These are phyloP conservation scores for Aquatica leii DNA, from an alignment of 2,888 invertebrate species.

Conservation along the genomic window DNA sequence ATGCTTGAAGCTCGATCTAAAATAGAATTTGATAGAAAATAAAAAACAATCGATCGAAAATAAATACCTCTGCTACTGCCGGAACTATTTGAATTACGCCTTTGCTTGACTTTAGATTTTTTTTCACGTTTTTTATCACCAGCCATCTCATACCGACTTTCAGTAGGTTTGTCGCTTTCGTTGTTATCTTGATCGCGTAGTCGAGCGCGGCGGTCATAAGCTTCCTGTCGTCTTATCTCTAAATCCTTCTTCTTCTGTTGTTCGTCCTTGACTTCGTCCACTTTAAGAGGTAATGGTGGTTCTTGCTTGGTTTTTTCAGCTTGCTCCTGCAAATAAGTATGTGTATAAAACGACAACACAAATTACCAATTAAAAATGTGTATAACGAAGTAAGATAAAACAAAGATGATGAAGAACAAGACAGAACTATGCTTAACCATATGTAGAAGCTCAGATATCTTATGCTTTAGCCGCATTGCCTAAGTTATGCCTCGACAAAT, in stretches of 20 bases:
- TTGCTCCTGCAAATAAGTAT: conserved; percentile 14
- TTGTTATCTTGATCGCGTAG: conserved; percentile 63
- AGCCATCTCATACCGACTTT: conserved; percentile 56
- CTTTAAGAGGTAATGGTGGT: conserved; percentile 48
- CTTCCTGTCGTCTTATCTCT: conserved; percentile 57
- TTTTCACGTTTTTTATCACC: conserved; percentile 52
- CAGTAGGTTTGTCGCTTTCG: conserved; percentile 44
- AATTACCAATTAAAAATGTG: too few species aligned
- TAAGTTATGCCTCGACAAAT: too few species aligned
- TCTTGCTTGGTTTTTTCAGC: conserved; percentile 30
- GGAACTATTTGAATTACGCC: conserved; percentile 39
- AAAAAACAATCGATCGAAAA: background rate
- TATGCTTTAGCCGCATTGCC: too few species aligned
- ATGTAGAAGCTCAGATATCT: too few species aligned
- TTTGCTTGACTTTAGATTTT: conserved; percentile 44
- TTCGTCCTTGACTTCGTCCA: conserved; percentile 59
- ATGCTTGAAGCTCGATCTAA: conserved; percentile 37
- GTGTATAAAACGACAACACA: too few species aligned
- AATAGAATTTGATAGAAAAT: background rate
- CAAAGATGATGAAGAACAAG: too few species aligned
- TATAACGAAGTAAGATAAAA: too few species aligned
- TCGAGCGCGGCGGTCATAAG: conserved; percentile 63
- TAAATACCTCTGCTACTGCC: conserved; percentile 48
- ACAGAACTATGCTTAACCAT: too few species aligned
- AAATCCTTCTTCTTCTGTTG: conserved; percentile 63